Evolutionary conservation across 2,888 invertebrate genomes (phyloP).

Genomic region (Escarpia spicata): DNA sequence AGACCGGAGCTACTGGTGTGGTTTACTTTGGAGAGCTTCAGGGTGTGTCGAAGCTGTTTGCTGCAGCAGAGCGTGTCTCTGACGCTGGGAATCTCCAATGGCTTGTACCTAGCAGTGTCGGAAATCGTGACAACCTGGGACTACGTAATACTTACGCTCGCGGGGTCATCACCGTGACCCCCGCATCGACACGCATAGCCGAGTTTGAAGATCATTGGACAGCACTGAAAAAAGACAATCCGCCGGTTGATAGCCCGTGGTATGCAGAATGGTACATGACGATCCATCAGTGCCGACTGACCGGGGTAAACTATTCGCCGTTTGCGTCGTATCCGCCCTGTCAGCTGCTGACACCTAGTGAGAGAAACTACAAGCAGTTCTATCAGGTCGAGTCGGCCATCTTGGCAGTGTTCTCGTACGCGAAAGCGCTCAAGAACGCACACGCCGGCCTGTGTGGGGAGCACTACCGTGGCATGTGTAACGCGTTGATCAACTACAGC

Average conservation of each 20-base stretch:
- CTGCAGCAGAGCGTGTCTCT: constrained; percentile 38
- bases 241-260: constrained; percentile 55
- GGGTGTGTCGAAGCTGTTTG: constrained; percentile 44
- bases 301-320: constrained; percentile 42
- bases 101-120: constrained; percentile 53
- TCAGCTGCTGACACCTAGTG: constrained; percentile 37
- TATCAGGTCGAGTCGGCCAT: constrained; percentile 59
- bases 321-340: constrained; percentile 44
- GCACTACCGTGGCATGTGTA: constrained; percentile 49
- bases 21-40: constrained; percentile 49
- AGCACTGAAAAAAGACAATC: constrained; percentile 48
- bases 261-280: constrained; percentile 56
- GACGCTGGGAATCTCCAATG: constrained; percentile 57
- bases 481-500: constrained; percentile 42
- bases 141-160: constrained; percentile 47
- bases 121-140: constrained; percentile 36
- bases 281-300: constrained; percentile 46
- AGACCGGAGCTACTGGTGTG: constrained; percentile 48
- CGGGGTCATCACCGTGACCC: constrained; percentile 53
- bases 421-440: constrained; percentile 54
- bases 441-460: constrained; percentile 48
- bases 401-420: constrained; percentile 56
- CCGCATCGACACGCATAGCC: constrained; percentile 51
- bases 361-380: constrained; percentile 50
- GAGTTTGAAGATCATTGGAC: constrained; percentile 63